Base-by-base conservation (phyloP, 1,140 invertebrate species). In the Papilio xuthus region DNA sequence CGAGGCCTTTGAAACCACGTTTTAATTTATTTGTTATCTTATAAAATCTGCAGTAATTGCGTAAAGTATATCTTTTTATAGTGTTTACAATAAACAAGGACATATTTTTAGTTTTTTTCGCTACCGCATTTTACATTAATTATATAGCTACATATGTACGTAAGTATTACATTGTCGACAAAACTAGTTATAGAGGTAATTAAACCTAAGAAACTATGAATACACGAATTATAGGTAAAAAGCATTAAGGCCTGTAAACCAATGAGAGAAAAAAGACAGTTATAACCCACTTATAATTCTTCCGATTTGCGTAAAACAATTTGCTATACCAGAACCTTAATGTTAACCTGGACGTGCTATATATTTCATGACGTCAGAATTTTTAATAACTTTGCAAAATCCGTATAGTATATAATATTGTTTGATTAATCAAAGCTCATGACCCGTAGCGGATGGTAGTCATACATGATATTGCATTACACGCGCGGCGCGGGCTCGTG, bases 1-100 rank as follows among this genome's bases (percentile, higher is more conserved):
- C 77, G 79, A 82, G 82, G 85, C 86, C 88, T 86, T 84, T 79
- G 75, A 81, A 72, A 69, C 82, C 80, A 82, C 86, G 84, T 87
- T 89, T 91, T 90, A 86, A 89, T 89, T 89, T 87, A 88, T 85
- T 85, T 84, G 81, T 88, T 89, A 92, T 92, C 90, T 79, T 47
- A 81, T 86, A 88, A 86, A 85, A 92, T 92, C 90, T 80, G 60
- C 67, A 60, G 82, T 88, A 87, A 89, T 89, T 90, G 85, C 85
- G 79, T 76, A 82, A 81, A 23, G 28, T 50, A 18, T 37, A 6
- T 37, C 2, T 32, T 32, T 32, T 32, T 32, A 32, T 32, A 32
- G 32, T 32, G 32, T 32, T 32, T 32, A 32, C 32, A 6, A 32
- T 6, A 32, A 37, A 37, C 7, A 37, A 37, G 18, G 70, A 80